Evolutionary conservation across 2,888 invertebrate species (phyloP).

Genomic region (Agrotis clavis): DNA sequence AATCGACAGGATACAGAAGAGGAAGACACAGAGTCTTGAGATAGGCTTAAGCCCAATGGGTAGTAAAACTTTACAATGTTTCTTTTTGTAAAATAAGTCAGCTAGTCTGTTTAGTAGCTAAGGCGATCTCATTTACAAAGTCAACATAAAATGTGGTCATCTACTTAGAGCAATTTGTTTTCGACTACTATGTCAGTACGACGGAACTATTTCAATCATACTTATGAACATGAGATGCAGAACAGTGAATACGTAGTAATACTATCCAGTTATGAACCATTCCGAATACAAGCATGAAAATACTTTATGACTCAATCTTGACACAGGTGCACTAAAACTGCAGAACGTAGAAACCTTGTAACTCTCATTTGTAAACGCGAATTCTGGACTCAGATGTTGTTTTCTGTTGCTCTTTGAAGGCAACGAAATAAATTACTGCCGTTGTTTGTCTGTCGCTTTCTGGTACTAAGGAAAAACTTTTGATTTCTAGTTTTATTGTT

Average conservation of each 20-base stretch:
- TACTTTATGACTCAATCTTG: constrained; percentile 58
- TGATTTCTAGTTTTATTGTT: background rate
- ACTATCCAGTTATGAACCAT: constrained; percentile 30
- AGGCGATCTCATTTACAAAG: too few relatives aligned
- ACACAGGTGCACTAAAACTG: constrained; percentile 55
- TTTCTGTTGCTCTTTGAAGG: constrained; percentile 28
- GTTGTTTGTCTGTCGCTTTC: background rate
- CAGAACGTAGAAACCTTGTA: constrained; percentile 34
- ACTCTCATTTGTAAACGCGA: constrained; percentile 47
- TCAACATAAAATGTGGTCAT: background rate
- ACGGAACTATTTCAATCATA: constrained; percentile 9
- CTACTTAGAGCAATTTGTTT: too few relatives aligned
- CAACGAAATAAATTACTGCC: constrained; percentile 20
- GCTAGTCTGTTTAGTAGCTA: too few relatives aligned
- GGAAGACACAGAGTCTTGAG: background rate
- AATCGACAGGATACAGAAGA: background rate
- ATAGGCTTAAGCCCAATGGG: background rate
- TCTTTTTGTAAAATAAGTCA: too few relatives aligned
- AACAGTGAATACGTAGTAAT: constrained; percentile 7
- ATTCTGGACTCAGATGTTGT: constrained; percentile 32
- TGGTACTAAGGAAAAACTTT: background rate
- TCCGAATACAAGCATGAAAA: constrained; percentile 37
- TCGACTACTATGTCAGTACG: background rate
- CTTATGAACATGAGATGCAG: constrained; percentile 16
- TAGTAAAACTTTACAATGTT: too few relatives aligned